Percentiles rank a stretch among this genome's conserved stretches.
Evolutionary conservation across 2,888 invertebrate genomes (phyloP).

Genomic region (Andrena bucephala): DNA sequence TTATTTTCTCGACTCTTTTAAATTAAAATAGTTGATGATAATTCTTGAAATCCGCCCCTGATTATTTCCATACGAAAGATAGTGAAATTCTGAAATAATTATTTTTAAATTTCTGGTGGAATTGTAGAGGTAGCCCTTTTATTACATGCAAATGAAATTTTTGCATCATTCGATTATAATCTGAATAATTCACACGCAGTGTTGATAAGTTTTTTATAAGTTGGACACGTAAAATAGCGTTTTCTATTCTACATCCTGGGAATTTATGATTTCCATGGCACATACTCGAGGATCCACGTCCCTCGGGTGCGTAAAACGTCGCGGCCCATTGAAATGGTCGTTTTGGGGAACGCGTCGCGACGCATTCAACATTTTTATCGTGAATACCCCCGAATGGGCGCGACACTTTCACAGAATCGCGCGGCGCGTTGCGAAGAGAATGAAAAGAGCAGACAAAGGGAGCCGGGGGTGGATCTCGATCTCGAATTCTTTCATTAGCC

Average conservation of each 20-base stretch:
- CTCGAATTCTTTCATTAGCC: slow-evolving; percentile 62
- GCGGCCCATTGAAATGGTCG: slow-evolving; percentile 46
- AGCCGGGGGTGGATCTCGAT: slow-evolving; percentile 45
- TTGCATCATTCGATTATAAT: background rate
- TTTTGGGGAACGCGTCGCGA: slow-evolving; percentile 58
- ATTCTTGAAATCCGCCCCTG: too few species aligned
- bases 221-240: too few species aligned
- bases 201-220: too few species aligned
- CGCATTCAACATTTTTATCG: slow-evolving; percentile 61
- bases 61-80: too few species aligned
- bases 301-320: background rate
- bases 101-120: too few species aligned
- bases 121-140: background rate
- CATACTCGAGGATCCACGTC: slow-evolving; percentile 6
- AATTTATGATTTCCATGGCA: background rate
- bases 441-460: slow-evolving; percentile 53
- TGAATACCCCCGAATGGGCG: slow-evolving; percentile 46
- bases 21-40: too few species aligned
- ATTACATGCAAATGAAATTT: background rate
- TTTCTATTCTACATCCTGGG: background rate
- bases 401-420: slow-evolving; percentile 54
- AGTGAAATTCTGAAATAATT: too few species aligned
- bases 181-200: background rate
- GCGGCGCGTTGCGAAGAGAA: slow-evolving; percentile 34
- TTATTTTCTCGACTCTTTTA: too few species aligned